Evolutionary conservation across 2,113 vertebrate genomes (phyloP).

Genomic region (Clarias macrocephalus): DNA sequence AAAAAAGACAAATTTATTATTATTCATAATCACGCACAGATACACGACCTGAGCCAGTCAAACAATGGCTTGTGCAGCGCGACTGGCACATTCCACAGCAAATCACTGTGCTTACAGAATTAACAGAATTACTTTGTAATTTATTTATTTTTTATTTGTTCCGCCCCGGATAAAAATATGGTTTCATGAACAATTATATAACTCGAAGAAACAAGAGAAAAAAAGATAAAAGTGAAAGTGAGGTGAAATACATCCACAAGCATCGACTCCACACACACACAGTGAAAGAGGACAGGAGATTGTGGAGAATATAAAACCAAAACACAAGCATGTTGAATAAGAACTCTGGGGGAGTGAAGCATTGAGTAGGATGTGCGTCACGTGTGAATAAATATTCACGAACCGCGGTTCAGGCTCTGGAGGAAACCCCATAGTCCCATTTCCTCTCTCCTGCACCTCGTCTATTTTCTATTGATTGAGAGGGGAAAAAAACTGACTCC

Average conservation of each 20-base stretch:
- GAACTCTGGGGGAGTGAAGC: not conserved
- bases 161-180: too few relatives aligned
- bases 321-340: not conserved
- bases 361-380: not conserved
- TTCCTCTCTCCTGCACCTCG: not conserved
- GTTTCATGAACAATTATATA: not conserved
- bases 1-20: too few relatives aligned
- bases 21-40: too few relatives aligned
- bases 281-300: not conserved
- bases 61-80: too few relatives aligned
- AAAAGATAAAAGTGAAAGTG: not conserved
- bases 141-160: too few relatives aligned
- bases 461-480: constrained; percentile 4
- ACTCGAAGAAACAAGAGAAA: not conserved
- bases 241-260: not conserved
- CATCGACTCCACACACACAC: not conserved
- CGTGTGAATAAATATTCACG: not conserved
- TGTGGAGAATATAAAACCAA: not conserved
- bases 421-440: not conserved
- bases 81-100: too few relatives aligned
- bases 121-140: too few relatives aligned
- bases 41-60: too few relatives aligned
- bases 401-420: not conserved
- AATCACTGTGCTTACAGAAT: too few relatives aligned
- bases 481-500: not conserved